Evolutionary conservation across 2,888 invertebrate species (phyloP), one percentile per base, ranked within the genome.

Genomic region (Cephus nigrinus): DNA sequence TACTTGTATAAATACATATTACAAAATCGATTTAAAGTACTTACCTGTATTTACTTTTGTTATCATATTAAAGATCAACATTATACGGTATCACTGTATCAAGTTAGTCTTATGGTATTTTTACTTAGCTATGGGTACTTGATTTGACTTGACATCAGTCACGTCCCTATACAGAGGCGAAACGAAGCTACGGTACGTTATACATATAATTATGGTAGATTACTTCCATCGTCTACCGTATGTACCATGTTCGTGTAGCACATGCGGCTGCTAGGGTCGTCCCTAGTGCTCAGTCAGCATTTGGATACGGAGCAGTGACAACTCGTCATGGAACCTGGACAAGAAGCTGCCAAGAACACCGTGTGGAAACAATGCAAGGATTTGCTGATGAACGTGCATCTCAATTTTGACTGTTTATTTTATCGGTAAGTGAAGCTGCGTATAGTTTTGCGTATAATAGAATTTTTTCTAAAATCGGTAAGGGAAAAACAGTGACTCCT

Each of bases 331-430:
- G 84, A 84, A 77, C 78, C 74, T 79, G 79, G 79, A 68, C 75
- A 79, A 78, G 75, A 75, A n/a, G 30, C 74, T 32, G 69, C 35
- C 32, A 69, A 35, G 55, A 82, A 55, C 71, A 55, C 77, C 78
- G 77, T 81, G 78, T 88, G 88, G 88, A 83, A 76, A 15, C 81
- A 80, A 15, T 75, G 80, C 75, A 87, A 83, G 78, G 82, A 83
- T 68, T 77, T 83, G 3, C 74, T 86, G 32, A 76, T 83, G 3
- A 80, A 85, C 74, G 78, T 85, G 55, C 83, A 85, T 73, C 75
- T 83, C n/a, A 83, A 87, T 73, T 76, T 80, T 68, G 87, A 88
- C 77, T 80, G 81, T 73, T 83, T 88, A 75, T 88, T 88, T 80
- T 85, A 88, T 73, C 82, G 82, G 88, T 88, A 79, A 88, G 71